Evolutionary conservation across 2,797 vertebrate genomes (phyloP).

Genomic region (Odontamblyopus rebecca): DNA sequence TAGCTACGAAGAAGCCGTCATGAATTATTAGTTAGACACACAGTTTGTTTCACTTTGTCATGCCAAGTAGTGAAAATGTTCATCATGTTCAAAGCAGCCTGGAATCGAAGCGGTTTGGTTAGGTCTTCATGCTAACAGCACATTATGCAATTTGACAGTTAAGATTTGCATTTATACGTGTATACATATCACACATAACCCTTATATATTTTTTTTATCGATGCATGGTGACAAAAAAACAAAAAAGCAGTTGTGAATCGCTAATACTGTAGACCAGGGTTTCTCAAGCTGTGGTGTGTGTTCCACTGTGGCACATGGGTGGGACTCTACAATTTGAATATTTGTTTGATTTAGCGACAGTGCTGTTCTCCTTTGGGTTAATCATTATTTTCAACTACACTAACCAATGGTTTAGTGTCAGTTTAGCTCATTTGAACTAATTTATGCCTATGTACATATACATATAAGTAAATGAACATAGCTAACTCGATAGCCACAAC

Average conservation of each 20-base stretch:
- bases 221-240: background rate
- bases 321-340: too few relatives aligned
- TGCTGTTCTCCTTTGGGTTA: too few relatives aligned
- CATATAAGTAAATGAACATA: too few relatives aligned
- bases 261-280: too few relatives aligned
- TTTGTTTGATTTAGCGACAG: too few relatives aligned
- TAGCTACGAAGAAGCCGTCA: slow-evolving; percentile 30
- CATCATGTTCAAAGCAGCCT: slow-evolving; percentile 37
- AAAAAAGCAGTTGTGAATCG: background rate
- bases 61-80: slow-evolving; percentile 43
- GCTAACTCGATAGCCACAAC: too few relatives aligned
- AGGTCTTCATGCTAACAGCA: background rate
- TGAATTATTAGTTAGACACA: slow-evolving; percentile 38
- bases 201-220: background rate
- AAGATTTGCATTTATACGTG: background rate
- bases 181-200: background rate
- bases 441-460: too few relatives aligned
- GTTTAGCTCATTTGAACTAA: too few relatives aligned
- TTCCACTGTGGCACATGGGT: too few relatives aligned
- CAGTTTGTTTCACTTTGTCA: slow-evolving; percentile 41
- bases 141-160: background rate
- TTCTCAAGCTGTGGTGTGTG: too few relatives aligned
- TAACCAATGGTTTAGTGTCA: too few relatives aligned
- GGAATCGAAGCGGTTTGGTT: slow-evolving; percentile 14
- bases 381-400: too few relatives aligned